These are phyloP conservation scores for Megalopta genalis DNA, from an alignment of 1,140 invertebrate genomes.

Conservation along the genomic window DNA sequence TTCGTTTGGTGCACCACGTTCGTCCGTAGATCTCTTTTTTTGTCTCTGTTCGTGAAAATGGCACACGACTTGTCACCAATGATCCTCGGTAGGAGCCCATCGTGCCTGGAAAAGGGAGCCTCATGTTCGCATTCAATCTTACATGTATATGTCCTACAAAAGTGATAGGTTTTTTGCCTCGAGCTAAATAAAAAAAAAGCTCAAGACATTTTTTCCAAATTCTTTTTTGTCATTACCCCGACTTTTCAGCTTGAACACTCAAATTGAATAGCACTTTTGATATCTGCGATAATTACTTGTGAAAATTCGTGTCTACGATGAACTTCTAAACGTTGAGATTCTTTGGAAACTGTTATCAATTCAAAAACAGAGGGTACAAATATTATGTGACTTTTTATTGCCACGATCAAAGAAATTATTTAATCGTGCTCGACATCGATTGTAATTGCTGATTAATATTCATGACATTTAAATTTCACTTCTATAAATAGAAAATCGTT, in stretches of 20 bases:
- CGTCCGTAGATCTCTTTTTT: constrained; percentile 43
- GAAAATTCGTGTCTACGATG: no score
- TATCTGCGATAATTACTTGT: no score
- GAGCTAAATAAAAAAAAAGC: neutral
- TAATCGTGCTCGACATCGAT: neutral
- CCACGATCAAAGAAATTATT: neutral
- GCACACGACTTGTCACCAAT: constrained; percentile 27
- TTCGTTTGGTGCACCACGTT: constrained; percentile 59
- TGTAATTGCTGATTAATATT: neutral
- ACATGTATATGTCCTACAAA: neutral
- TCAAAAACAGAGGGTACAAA: neutral
- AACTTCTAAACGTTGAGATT: no score
- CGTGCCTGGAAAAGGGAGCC: neutral
- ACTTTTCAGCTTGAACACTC: no score
- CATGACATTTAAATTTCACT: neutral
- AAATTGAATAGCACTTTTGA: no score
- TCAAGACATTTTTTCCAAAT: constrained; percentile 8
- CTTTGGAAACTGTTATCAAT: no score
- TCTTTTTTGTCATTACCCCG: no score
- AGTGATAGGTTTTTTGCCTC: constrained; percentile 24
- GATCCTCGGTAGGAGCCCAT: neutral
- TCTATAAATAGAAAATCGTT: neutral
- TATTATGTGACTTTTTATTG: neutral
- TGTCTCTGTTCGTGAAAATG: constrained; percentile 25
- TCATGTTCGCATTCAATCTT: neutral